A percentile compares a stretch with the other conserved stretches of the same genome.
phyloP scores from a whole-genome alignment of 2,113 vertebrate species.

The Archilochus colubris region DNA sequence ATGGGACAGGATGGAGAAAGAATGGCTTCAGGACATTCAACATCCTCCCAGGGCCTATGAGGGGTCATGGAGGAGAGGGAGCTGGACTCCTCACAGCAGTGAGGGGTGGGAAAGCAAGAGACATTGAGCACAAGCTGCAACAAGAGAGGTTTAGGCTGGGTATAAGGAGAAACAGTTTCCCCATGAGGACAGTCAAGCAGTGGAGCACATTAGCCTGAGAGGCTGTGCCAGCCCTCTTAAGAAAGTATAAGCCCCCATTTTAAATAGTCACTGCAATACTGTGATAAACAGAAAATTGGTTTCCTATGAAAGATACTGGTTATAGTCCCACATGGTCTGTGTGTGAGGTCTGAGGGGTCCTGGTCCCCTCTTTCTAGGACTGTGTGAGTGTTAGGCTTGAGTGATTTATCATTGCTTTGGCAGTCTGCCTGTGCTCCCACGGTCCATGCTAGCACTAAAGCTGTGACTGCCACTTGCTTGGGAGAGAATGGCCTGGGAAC shows the following conservation, averaged over 20 bases:
- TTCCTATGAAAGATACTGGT: background rate
- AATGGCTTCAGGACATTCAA: background rate
- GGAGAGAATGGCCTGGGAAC: background rate
- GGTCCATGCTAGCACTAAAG: background rate
- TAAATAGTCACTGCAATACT: background rate
- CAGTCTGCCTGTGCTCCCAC: background rate
- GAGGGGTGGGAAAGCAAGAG: too few species aligned
- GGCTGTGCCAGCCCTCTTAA: background rate
- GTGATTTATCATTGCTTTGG: background rate
- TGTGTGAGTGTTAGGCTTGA: background rate
- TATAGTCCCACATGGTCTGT: background rate
- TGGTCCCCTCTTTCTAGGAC: background rate
- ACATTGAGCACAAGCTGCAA: background rate
- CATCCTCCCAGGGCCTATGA: background rate
- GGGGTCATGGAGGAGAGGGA: background rate
- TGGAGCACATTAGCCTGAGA: background rate
- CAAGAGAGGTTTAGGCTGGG: background rate
- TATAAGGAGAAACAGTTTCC: background rate
- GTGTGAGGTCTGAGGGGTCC: background rate
- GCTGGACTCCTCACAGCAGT: background rate
- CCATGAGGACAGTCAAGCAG: background rate
- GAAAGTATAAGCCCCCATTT: background rate
- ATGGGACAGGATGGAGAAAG: background rate
- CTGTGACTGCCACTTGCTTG: background rate
- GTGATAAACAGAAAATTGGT: background rate